phyloP scores from a whole-genome alignment of 2,113 vertebrate genomes.

The Podarcis raffonei region DNA sequence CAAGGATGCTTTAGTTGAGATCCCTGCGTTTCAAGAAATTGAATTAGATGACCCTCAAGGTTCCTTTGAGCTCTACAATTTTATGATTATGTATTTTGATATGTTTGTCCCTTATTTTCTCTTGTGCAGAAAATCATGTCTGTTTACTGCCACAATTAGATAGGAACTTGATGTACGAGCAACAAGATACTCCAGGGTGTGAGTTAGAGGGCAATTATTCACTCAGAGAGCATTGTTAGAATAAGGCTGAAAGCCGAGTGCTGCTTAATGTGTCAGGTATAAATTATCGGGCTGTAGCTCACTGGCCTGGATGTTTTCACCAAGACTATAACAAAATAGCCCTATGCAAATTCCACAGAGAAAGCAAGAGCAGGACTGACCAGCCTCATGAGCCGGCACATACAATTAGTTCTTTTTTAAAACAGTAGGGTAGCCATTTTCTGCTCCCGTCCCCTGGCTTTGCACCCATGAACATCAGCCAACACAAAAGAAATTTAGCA shows the following conservation, averaged over 20 bases:
- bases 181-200: conserved; percentile 11
- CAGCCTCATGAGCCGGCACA: background rate
- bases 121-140: conserved; percentile 1
- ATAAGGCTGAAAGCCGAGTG: conserved; percentile 29
- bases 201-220: conserved; percentile 7
- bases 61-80: no score
- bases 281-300: conserved; percentile 32
- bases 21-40: no score
- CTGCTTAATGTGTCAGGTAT: conserved; percentile 37
- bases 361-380: background rate
- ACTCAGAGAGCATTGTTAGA: background rate
- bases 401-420: background rate
- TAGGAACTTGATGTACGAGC: conserved; percentile 19
- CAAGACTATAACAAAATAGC: conserved; percentile 10
- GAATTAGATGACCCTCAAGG: no score
- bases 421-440: background rate
- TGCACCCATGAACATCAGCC: background rate
- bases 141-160: conserved; percentile 33
- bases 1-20: no score
- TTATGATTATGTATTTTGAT: background rate
- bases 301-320: background rate
- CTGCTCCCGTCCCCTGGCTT: background rate
- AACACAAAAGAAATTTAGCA: background rate
- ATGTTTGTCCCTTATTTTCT: background rate
- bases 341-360: background rate